Evolutionary conservation across 1,140 invertebrate species (phyloP).

Genomic region (Gerris buenoi): DNA sequence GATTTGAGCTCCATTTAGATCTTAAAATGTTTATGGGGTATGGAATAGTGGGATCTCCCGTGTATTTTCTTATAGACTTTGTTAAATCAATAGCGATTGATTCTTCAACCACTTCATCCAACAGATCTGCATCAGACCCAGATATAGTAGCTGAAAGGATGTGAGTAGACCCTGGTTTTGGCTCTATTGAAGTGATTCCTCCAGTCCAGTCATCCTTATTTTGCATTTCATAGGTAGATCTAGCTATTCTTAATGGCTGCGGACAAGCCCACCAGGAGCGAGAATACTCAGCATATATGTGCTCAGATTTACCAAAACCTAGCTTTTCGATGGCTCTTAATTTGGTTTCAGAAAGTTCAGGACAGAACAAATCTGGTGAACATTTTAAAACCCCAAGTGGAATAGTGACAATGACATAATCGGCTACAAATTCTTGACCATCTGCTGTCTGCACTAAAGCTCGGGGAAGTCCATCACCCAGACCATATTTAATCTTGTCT

Average conservation of each 20-base stretch:
- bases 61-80: slow-evolving; percentile 44
- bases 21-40: slow-evolving; percentile 47
- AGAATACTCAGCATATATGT: slow-evolving; percentile 69
- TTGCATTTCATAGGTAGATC: slow-evolving; percentile 31
- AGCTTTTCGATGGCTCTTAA: slow-evolving; percentile 42
- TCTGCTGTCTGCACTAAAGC: slow-evolving; percentile 32
- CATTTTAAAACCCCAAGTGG: slow-evolving; percentile 51
- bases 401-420: slow-evolving; percentile 49
- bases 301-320: slow-evolving; percentile 49
- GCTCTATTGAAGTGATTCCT: slow-evolving; percentile 45
- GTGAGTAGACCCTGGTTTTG: slow-evolving; percentile 47
- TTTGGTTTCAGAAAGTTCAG: slow-evolving; percentile 40
- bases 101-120: slow-evolving; percentile 49
- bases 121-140: slow-evolving; percentile 59
- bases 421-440: slow-evolving; percentile 37
- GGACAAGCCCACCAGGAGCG: slow-evolving; percentile 50
- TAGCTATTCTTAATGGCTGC: background rate
- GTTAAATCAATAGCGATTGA: slow-evolving; percentile 34
- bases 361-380: slow-evolving; percentile 37
- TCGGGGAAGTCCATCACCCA: slow-evolving; percentile 19
- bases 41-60: slow-evolving; percentile 47
- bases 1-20: slow-evolving; percentile 55
- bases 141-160: slow-evolving; percentile 45
- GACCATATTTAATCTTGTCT: slow-evolving; percentile 42
- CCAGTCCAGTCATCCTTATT: slow-evolving; percentile 54